phyloP scores from a whole-genome alignment of 2,888 invertebrate genomes.

The Stenolophus ochropezus region DNA sequence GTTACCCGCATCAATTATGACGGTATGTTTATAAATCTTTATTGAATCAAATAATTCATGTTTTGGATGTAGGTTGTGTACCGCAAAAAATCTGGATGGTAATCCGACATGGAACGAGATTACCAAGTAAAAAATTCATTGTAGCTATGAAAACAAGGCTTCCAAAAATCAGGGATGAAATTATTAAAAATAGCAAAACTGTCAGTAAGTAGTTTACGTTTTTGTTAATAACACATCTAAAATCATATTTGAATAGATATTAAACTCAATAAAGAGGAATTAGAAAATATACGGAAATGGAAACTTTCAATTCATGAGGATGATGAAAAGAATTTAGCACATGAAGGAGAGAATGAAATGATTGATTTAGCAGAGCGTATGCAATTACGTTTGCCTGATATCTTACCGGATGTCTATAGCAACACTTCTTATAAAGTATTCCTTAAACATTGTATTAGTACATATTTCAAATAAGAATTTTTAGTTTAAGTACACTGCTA shows the following conservation, averaged over 20 bases:
- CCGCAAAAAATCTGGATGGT: conserved; percentile 82
- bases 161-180: conserved; percentile 74
- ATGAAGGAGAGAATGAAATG: conserved; percentile 87
- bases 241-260: neutral
- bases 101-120: conserved; percentile 86
- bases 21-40: conserved; percentile 72
- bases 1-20: conserved; percentile 77
- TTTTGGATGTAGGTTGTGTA: conserved; percentile 64
- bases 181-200: conserved; percentile 74
- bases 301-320: conserved; percentile 73
- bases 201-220: conserved; percentile 70
- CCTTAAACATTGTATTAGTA: too few species aligned
- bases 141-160: conserved; percentile 75
- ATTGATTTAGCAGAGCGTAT: conserved; percentile 83
- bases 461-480: conserved; percentile 63
- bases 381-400: conserved; percentile 81
- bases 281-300: conserved; percentile 78
- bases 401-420: conserved; percentile 79
- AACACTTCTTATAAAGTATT: conserved; percentile 76
- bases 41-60: conserved; percentile 48
- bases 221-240: neutral
- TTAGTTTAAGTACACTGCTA: conserved; percentile 86
- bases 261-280: conserved; percentile 65
- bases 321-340: conserved; percentile 78
- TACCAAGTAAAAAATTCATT: conserved; percentile 79